These are phyloP conservation scores for Xanthorhoe designata DNA, from an alignment of 2,888 invertebrate species.

Conservation along the genomic window DNA sequence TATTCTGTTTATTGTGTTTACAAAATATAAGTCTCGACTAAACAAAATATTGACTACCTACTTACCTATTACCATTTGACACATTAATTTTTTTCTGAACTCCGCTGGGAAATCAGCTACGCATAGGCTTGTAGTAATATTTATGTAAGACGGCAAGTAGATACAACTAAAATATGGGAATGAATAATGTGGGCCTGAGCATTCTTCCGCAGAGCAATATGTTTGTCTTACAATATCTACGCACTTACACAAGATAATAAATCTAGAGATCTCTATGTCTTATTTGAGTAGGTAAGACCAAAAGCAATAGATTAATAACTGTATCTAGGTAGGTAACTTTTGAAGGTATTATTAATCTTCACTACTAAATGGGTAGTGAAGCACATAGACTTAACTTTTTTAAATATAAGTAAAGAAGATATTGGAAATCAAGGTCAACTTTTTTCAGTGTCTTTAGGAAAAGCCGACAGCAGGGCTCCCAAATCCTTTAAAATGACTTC, in stretches of 20 bases:
- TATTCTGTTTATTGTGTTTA: too few relatives aligned
- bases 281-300: too few relatives aligned
- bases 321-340: too few relatives aligned
- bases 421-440: not conserved
- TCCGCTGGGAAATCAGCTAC: constrained; percentile 28
- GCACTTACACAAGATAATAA: not conserved
- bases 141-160: constrained; percentile 20
- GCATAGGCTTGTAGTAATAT: constrained; percentile 24
- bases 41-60: constrained; percentile 9
- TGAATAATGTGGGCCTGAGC: constrained; percentile 14
- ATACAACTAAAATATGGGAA: constrained; percentile 23
- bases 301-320: too few relatives aligned
- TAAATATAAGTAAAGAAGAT: not conserved
- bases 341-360: too few relatives aligned
- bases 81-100: constrained; percentile 28
- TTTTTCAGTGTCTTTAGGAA: not conserved
- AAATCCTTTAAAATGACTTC: constrained; percentile 25
- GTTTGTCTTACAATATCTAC: constrained; percentile 1
- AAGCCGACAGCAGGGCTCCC: constrained; percentile 7
- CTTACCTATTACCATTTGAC: constrained; percentile 24
- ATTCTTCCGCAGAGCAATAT: constrained; percentile 13
- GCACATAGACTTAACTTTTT: too few relatives aligned
- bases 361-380: too few relatives aligned
- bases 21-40: constrained; percentile 3
- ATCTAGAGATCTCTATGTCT: not conserved